These are phyloP conservation scores for Ectemnius lituratus DNA, from an alignment of 2,888 invertebrate species.

Conservation along the genomic window DNA sequence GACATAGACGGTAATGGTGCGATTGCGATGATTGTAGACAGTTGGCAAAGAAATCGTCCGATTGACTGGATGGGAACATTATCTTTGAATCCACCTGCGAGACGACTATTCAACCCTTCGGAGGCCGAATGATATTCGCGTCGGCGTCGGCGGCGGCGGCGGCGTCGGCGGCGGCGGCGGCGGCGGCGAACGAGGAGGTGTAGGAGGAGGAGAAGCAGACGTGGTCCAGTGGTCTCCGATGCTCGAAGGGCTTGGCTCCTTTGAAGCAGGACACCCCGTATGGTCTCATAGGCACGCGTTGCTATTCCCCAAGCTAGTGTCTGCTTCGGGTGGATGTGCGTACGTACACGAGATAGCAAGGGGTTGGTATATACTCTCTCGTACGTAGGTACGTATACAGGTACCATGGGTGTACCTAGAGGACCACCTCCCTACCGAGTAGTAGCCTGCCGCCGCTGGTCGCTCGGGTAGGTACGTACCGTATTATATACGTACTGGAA, in stretches of 20 bases:
- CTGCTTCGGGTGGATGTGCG: constrained; percentile 38
- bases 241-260: constrained; percentile 4
- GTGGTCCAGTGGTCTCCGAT: neutral
- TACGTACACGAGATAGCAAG: constrained; percentile 37
- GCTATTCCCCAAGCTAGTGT: constrained; percentile 52
- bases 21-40: neutral
- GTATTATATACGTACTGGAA: constrained; percentile 62
- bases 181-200: neutral
- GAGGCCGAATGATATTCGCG: neutral
- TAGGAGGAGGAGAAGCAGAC: neutral
- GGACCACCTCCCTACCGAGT: constrained; percentile 44
- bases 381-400: neutral
- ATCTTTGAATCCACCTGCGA: constrained; percentile 5
- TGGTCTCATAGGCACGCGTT: constrained; percentile 44
- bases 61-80: neutral
- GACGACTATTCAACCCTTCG: neutral
- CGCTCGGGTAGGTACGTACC: constrained; percentile 51
- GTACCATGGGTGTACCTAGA: constrained; percentile 57
- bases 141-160: no score
- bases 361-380: constrained; percentile 31
- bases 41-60: constrained; percentile 1
- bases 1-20: neutral
- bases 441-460: constrained; percentile 42
- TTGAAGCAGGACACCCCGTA: constrained; percentile 50
- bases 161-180: no score